Evolutionary conservation across 30 jellyfish, hydroid and myxozoan genomes (phyloP).

Genomic region (Nemopilema nomurai): DNA sequence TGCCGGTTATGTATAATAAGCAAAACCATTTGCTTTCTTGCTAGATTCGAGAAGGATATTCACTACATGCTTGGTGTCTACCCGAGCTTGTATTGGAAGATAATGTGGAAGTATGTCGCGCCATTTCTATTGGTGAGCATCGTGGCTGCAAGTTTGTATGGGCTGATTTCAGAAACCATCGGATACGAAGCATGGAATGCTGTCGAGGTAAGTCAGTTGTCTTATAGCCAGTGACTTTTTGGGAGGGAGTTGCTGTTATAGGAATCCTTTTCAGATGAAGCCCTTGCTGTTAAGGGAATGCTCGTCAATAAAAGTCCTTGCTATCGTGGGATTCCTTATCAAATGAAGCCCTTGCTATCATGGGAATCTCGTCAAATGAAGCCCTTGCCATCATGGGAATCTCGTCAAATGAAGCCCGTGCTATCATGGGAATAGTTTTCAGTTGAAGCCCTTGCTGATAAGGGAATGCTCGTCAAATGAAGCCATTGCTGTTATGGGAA

Average conservation of each 20-base stretch:
- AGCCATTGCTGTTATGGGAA: neutral
- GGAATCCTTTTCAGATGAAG: too few relatives aligned
- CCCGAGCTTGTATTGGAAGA: slow-evolving; percentile 80
- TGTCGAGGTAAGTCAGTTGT: slow-evolving; percentile 30
- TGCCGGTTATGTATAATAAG: too few relatives aligned
- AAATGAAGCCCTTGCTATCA: neutral
- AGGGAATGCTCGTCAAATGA: neutral
- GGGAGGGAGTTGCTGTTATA: neutral
- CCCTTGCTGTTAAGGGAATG: too few relatives aligned
- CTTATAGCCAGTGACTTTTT: neutral
- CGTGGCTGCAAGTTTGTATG: slow-evolving; percentile 67
- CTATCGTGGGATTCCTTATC: neutral
- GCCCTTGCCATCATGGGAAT: neutral
- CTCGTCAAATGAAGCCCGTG: neutral
- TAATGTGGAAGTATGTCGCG: slow-evolving; percentile 74
- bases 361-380: neutral
- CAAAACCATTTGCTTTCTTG: too few relatives aligned
- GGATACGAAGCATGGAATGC: slow-evolving; percentile 90
- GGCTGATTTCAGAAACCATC: slow-evolving; percentile 65
- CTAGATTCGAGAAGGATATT: slow-evolving; percentile 89
- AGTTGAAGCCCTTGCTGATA: neutral
- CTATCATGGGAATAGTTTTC: neutral
- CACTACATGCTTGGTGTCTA: slow-evolving; percentile 83
- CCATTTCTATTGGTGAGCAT: slow-evolving; percentile 74
- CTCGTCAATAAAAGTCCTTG: neutral